These are phyloP conservation scores for Scopus umbretta DNA, from an alignment of 2,113 vertebrate species.

Conservation along the genomic window DNA sequence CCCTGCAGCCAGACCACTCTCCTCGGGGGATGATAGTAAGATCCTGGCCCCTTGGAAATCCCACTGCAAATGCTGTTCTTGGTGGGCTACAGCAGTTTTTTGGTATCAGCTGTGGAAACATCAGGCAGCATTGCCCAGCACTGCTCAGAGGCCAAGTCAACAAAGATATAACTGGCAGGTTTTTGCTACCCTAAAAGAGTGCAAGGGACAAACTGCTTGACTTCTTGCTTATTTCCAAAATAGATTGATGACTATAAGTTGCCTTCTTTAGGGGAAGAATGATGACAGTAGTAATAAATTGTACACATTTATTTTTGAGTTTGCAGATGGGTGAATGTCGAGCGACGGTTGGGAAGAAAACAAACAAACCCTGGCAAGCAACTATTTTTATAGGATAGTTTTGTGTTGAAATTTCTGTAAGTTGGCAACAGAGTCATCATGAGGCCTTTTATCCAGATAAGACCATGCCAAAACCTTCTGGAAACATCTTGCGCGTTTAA, in stretches of 20 bases:
- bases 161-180: neutral
- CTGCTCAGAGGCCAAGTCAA: neutral
- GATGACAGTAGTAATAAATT: constrained; percentile 38
- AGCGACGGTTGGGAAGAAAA: constrained; percentile 11
- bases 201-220: neutral
- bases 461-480: constrained; percentile 46
- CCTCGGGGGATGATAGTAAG: neutral
- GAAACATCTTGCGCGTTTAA: constrained; percentile 39
- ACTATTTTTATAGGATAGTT: constrained; percentile 44
- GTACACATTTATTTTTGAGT: constrained; percentile 23
- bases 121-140: neutral
- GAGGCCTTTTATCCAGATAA: constrained; percentile 50
- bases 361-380: constrained; percentile 33
- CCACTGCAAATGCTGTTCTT: neutral
- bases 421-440: neutral
- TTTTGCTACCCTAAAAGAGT: neutral
- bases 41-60: neutral
- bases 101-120: neutral
- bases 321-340: neutral
- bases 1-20: neutral
- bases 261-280: constrained; percentile 40
- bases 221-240: constrained; percentile 21
- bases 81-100: neutral
- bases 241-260: neutral
- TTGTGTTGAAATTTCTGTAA: constrained; percentile 52